phyloP scores from a whole-genome alignment of 2,113 vertebrate species.

The Aplodontia rufa region DNA sequence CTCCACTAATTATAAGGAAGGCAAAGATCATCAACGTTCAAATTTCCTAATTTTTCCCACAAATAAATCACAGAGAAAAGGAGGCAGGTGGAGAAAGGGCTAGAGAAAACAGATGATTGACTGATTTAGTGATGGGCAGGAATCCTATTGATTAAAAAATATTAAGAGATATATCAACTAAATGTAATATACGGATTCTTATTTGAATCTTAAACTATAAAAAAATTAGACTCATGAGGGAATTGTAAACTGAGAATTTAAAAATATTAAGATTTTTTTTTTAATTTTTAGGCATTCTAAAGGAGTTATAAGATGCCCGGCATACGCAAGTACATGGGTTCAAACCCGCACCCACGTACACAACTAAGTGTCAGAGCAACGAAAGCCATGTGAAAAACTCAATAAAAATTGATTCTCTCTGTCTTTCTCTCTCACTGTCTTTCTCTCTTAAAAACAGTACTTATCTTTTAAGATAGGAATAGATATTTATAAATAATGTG shows the following conservation, averaged over 20 bases:
- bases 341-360: no score
- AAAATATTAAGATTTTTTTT: neutral
- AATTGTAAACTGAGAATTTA: neutral
- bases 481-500: neutral
- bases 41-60: neutral
- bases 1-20: neutral
- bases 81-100: neutral
- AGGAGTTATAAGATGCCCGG: neutral
- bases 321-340: no score
- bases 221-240: neutral
- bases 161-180: neutral
- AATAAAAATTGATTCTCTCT: no score
- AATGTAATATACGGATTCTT: neutral
- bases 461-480: slow-evolving; percentile 18
- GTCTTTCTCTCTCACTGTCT: no score
- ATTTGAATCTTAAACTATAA: neutral
- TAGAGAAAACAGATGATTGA: neutral
- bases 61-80: neutral
- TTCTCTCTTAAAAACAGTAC: neutral
- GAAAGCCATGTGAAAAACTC: no score
- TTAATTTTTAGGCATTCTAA: neutral
- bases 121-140: neutral
- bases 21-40: neutral
- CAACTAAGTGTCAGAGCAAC: no score
- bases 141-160: neutral